phyloP scores from a whole-genome alignment of 1,140 invertebrate species.

The Trissolcus basalis region DNA sequence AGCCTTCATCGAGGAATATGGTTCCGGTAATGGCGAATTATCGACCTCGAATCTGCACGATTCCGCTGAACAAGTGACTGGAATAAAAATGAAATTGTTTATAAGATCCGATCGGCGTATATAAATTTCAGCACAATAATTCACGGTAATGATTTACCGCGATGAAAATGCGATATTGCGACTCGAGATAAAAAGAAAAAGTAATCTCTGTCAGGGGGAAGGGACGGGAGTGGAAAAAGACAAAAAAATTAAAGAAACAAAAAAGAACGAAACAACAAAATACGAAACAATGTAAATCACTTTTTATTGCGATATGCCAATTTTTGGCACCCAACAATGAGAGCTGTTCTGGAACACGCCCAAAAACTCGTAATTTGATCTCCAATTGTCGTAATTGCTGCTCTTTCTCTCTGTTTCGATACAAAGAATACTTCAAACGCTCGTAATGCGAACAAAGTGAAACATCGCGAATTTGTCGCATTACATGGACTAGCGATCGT shows the following conservation, averaged over 20 bases:
- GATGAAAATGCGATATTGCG: constrained; percentile 30
- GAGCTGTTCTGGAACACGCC: constrained; percentile 20
- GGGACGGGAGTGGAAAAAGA: no score
- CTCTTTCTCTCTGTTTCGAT: constrained; percentile 8
- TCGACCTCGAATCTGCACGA: constrained; percentile 64
- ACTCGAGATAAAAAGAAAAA: constrained; percentile 1
- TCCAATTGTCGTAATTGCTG: constrained; percentile 25
- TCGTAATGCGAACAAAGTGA: constrained; percentile 31
- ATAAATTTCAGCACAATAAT: constrained; percentile 44
- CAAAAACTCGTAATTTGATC: constrained; percentile 23
- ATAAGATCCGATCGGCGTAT: constrained; percentile 47
- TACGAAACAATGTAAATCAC: constrained; percentile 14
- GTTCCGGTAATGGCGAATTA: constrained; percentile 69
- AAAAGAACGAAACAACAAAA: neutral
- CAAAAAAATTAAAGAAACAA: neutral
- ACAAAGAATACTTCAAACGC: constrained; percentile 25
- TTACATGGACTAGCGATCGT: constrained; percentile 30
- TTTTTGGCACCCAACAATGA: constrained; percentile 11
- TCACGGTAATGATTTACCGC: constrained; percentile 34
- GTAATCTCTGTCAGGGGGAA: neutral
- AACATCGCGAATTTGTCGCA: constrained; percentile 44
- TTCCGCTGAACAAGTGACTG: constrained; percentile 53
- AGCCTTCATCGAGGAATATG: constrained; percentile 64
- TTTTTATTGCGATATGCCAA: constrained; percentile 21
- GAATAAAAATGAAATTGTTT: constrained; percentile 58